phyloP scores from a whole-genome alignment of 2,888 invertebrate species.

The Meghimatium bilineatum region DNA sequence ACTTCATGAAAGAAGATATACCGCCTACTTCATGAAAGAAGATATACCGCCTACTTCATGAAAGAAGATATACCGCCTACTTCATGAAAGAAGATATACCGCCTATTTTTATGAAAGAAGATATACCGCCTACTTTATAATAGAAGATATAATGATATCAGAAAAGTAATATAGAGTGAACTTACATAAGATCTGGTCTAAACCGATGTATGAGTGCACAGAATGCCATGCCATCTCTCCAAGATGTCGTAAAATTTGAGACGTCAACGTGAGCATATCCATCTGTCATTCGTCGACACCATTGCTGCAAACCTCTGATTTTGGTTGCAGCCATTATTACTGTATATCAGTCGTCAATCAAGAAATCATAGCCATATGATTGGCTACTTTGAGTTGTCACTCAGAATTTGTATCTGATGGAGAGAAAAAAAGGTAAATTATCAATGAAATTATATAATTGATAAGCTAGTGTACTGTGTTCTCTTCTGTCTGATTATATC shows the following conservation, averaged over 20 bases:
- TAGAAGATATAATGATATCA: neutral
- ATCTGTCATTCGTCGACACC: conserved; percentile 92
- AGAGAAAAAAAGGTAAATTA: no score
- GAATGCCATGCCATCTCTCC: conserved; percentile 95
- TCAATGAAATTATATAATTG: no score
- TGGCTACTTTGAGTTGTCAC: no score
- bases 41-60: no score
- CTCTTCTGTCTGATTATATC: no score
- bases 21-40: no score
- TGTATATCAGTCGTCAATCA: neutral
- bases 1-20: no score
- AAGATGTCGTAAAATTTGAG: conserved; percentile 95
- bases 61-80: no score
- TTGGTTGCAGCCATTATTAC: conserved; percentile 59
- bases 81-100: no score
- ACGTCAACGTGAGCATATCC: conserved; percentile 93
- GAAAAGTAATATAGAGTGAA: neutral
- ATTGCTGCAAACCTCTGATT: conserved; percentile 92
- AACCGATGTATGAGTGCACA: conserved; percentile 97
- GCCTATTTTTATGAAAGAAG: neutral
- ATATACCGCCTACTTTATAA: neutral
- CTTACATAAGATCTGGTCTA: conserved; percentile 96
- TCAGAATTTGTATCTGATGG: neutral
- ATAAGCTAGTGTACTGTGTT: no score
- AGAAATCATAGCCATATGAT: neutral